Conservation (phyloP, 92 coral and sea anemone species). For the Anthopleura xanthogrammica region DNA sequence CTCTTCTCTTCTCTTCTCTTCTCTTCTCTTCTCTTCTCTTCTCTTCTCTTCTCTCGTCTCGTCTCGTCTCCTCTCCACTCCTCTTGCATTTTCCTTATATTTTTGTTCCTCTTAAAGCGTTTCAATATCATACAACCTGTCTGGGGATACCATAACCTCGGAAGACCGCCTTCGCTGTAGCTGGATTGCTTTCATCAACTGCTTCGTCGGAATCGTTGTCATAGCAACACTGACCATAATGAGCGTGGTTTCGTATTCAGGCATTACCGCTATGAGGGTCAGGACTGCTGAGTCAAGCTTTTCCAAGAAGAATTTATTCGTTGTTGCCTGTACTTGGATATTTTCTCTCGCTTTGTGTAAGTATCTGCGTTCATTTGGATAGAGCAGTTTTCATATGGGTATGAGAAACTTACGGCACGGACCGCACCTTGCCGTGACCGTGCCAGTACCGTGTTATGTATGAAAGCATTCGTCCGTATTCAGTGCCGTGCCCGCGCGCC, state of each 20-base stretch:
- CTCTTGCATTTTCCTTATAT: not conserved
- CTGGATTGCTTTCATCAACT: slow-evolving; percentile 68
- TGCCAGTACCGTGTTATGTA: no score
- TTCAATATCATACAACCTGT: slow-evolving; percentile 57
- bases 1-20: no score
- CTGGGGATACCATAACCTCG: slow-evolving; percentile 37
- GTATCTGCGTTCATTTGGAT: not conserved
- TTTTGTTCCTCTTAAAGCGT: slow-evolving; percentile 11
- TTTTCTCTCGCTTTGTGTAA: slow-evolving; percentile 26
- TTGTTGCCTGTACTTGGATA: slow-evolving; percentile 21
- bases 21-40: no score
- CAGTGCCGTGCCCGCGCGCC: no score
- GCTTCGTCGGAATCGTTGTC: slow-evolving; percentile 51
- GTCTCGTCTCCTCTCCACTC: not conserved
- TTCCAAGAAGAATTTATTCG: not conserved
- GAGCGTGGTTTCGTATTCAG: slow-evolving; percentile 42
- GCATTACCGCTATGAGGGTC: slow-evolving; percentile 34
- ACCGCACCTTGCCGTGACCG: not conserved
- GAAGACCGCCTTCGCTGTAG: slow-evolving; percentile 37
- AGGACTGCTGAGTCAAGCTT: not conserved
- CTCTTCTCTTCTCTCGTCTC: not conserved
- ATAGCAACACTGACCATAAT: slow-evolving; percentile 48
- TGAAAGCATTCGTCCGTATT: no score
- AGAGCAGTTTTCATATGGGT: not conserved
- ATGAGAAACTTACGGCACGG: not conserved